Base-by-base conservation (phyloP, 2,113 vertebrate species). In the Glareola pratincola region DNA sequence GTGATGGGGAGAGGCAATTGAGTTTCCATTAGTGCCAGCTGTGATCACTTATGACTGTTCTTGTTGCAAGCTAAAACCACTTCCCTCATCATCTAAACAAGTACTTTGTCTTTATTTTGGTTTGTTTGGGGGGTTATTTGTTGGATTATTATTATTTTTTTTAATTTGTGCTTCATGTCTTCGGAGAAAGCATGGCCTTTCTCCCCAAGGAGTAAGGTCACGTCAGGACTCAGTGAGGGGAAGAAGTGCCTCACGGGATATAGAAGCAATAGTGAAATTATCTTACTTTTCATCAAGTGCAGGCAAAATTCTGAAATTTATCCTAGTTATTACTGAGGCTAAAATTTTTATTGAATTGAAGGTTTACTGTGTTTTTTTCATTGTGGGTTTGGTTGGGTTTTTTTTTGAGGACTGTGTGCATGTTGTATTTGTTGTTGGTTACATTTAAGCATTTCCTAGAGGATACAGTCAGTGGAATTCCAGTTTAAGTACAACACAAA, bases 331-430 rank as follows among this genome's bases (percentile, higher is more conserved):
- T 54, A 75, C 30, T 34, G 21, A 63, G 22, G 21, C 29, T 67
- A 73, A 68, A 69, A 15, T 9, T 53, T 71, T 56, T 67, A 68
- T 23, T 45, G 36, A 87, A 73, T 27, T 1, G 9, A 53, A 77
- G 45, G 50, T 37, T 36, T 10, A 32, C 41, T 59, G 23, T 74
- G 20, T 2, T 4, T 66, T 66, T 79, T 47, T 36, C 4, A 6
- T 53, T 79, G 41, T n/a, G 9, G 18, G 6, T 16, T 43, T 20
- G 29, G 23, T 43, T 45, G 7, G 27, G 9, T 1, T 6, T 43
- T 29, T 29, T 36, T n/a, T n/a, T 12, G 3, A 3, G 8, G 23
- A 16, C 12, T 5, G 4, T 16, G 3, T 16, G 3, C 5, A 14
- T 10, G 18, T 11, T 41, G 5, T 14, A 26, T 64, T 43, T 30